Percentiles rank a stretch among this genome's conserved stretches.
phyloP scores from a whole-genome alignment of 1,140 invertebrate species.

The Apis laboriosa region DNA sequence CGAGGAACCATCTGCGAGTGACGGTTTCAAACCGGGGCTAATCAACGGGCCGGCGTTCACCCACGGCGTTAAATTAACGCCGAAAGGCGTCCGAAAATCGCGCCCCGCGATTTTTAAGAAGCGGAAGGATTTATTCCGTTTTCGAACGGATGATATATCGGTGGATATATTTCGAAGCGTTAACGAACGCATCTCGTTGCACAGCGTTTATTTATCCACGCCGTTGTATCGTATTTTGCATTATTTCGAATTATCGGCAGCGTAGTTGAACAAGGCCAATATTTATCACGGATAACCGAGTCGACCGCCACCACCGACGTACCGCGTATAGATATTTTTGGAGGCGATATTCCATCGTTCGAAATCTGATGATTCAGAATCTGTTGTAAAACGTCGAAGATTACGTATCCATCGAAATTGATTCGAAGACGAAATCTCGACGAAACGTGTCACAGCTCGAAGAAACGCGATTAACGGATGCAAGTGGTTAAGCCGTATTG shows the following conservation, averaged over 20 bases:
- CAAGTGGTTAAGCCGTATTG: too few species aligned
- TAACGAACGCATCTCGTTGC: background rate
- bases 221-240: background rate
- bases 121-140: background rate
- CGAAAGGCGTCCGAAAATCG: background rate
- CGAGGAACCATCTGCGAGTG: conserved; percentile 6
- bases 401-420: too few species aligned
- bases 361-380: too few species aligned
- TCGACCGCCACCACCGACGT: background rate
- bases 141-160: background rate
- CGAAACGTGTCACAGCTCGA: too few species aligned
- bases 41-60: background rate
- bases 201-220: too few species aligned
- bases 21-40: background rate
- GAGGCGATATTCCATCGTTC: too few species aligned
- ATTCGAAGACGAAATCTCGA: too few species aligned
- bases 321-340: too few species aligned
- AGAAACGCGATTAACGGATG: too few species aligned
- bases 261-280: background rate
- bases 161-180: background rate
- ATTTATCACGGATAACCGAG: background rate
- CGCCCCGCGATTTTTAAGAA: background rate
- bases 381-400: too few species aligned
- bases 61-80: background rate
- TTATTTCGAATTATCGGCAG: background rate